These are phyloP conservation scores for Chiloscyllium plagiosum DNA, from an alignment of 2,113 vertebrate genomes.

Conservation along the genomic window DNA sequence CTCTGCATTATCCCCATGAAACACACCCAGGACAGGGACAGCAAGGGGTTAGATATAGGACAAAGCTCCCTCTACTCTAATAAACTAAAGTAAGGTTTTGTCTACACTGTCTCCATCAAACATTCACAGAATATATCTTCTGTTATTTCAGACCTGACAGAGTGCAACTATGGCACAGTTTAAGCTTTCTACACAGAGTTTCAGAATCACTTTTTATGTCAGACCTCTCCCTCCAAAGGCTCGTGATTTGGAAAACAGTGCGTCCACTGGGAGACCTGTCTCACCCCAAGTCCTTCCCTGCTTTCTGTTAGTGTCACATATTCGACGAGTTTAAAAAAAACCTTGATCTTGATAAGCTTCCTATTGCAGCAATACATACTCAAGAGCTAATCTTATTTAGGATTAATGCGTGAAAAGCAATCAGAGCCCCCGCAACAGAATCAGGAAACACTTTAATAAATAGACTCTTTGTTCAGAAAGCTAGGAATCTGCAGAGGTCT, in stretches of 20 bases:
- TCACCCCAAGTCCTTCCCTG: background rate
- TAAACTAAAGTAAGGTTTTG: no score
- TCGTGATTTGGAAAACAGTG: background rate
- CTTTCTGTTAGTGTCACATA: background rate
- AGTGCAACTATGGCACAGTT: background rate
- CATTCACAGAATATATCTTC: no score
- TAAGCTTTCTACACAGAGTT: background rate
- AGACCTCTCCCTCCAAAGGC: background rate
- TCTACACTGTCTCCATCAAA: no score
- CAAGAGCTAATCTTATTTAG: constrained; percentile 77
- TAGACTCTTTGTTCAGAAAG: constrained; percentile 65
- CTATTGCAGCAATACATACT: constrained; percentile 72
- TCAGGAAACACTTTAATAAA: constrained; percentile 68
- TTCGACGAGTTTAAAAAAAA: background rate
- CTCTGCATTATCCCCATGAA: no score
- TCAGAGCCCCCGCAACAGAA: constrained; percentile 65
- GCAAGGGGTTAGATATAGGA: no score
- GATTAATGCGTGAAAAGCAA: constrained; percentile 74
- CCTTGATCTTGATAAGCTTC: constrained; percentile 23
- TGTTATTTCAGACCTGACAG: background rate
- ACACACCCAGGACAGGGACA: no score
- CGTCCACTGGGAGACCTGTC: background rate
- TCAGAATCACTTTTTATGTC: background rate
- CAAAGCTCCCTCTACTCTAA: no score
- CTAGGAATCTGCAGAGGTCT: constrained; percentile 49